phyloP scores from a whole-genome alignment of 1,140 invertebrate genomes.

The Zelostemma sp. region DNA sequence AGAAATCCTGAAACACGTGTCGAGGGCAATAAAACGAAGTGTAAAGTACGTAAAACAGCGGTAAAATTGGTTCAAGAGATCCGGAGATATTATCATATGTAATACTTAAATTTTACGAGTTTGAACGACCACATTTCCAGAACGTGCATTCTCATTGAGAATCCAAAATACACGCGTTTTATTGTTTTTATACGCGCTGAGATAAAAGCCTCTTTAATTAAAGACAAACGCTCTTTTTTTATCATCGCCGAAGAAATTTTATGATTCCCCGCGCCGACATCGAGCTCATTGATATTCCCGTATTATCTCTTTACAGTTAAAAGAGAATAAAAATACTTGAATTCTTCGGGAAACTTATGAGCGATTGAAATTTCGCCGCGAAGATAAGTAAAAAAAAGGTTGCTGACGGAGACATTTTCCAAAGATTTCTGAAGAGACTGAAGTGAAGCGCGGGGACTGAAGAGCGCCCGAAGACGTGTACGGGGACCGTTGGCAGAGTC shows the following conservation, averaged over 20 bases:
- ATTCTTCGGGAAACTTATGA: too few species aligned
- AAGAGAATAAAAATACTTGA: background rate
- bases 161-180: background rate
- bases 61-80: conserved; percentile 18
- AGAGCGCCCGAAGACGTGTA: conserved; percentile 63
- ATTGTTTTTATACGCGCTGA: background rate
- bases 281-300: too few species aligned
- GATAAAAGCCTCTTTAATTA: background rate
- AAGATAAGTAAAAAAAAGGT: too few species aligned
- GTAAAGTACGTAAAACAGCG: conserved; percentile 21
- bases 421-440: conserved; percentile 5
- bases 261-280: too few species aligned
- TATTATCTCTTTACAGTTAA: background rate
- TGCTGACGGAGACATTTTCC: too few species aligned
- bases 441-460: conserved; percentile 15
- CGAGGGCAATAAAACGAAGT: conserved; percentile 17
- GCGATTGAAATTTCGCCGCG: too few species aligned
- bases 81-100: conserved; percentile 18
- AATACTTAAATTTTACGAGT: conserved; percentile 22
- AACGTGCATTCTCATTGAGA: background rate
- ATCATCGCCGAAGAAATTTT: too few species aligned
- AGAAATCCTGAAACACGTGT: conserved; percentile 25
- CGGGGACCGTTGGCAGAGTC: conserved; percentile 68
- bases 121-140: conserved; percentile 7
- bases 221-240: background rate